These are phyloP conservation scores for Crax fasciolata DNA, from an alignment of 2,797 vertebrate species.

Conservation along the genomic window DNA sequence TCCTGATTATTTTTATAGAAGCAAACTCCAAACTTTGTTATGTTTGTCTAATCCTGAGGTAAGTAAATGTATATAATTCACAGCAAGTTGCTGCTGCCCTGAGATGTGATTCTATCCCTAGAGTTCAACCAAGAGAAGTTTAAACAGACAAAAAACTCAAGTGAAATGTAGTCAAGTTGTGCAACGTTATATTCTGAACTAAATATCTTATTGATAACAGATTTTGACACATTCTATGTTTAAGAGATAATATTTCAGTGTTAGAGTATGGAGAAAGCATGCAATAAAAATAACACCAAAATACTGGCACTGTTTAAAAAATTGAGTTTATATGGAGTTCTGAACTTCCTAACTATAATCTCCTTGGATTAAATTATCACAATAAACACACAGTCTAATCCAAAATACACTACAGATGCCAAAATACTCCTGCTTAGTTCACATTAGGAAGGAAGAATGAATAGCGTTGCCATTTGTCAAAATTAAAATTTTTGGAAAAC, in stretches of 20 bases:
- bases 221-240: neutral
- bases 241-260: accelerated
- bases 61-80: accelerated
- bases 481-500: constrained; percentile 6
- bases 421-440: neutral
- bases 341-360: neutral
- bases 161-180: neutral
- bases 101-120: neutral
- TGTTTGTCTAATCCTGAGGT: neutral
- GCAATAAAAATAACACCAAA: neutral
- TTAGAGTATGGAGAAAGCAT: neutral
- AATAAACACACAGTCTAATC: neutral
- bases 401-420: neutral
- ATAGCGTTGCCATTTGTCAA: neutral
- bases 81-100: neutral
- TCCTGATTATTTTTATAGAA: neutral
- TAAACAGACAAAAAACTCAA: neutral
- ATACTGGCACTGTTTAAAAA: neutral
- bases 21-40: neutral
- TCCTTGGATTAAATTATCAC: neutral
- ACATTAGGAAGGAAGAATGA: neutral
- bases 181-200: neutral
- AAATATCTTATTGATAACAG: neutral
- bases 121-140: neutral
- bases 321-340: neutral